Evolutionary conservation across 2,113 vertebrate genomes (phyloP).

Genomic region (Geococcyx californianus): DNA sequence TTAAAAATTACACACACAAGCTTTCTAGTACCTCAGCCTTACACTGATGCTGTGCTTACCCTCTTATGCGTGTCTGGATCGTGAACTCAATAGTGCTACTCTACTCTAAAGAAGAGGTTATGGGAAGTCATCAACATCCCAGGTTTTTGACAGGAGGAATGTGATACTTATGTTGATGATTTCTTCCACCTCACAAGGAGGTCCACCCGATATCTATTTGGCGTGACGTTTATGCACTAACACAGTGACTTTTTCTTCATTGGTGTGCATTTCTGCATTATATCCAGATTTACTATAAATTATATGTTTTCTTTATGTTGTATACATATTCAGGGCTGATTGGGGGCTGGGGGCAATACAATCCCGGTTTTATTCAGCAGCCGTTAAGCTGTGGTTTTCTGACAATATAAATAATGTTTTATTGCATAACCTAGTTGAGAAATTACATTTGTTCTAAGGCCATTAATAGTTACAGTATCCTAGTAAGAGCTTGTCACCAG

Average conservation of each 20-base stretch:
- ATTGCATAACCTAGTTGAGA: neutral
- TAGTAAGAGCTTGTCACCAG: neutral
- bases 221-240: neutral
- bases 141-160: neutral
- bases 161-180: neutral
- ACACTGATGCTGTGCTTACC: neutral
- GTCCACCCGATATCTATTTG: neutral
- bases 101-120: neutral
- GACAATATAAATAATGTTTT: neutral
- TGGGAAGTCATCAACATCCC: neutral
- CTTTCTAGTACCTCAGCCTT: neutral
- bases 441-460: neutral
- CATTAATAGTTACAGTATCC: neutral
- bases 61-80: neutral
- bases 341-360: neutral
- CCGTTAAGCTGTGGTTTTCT: neutral
- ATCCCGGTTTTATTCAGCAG: neutral
- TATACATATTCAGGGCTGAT: neutral
- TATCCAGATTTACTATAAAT: neutral
- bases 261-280: neutral
- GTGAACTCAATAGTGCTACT: neutral
- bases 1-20: neutral
- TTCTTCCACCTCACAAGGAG: neutral
- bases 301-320: neutral
- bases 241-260: neutral